phyloP scores from a whole-genome alignment of 2,888 invertebrate species.

The Tiliacea aurago region DNA sequence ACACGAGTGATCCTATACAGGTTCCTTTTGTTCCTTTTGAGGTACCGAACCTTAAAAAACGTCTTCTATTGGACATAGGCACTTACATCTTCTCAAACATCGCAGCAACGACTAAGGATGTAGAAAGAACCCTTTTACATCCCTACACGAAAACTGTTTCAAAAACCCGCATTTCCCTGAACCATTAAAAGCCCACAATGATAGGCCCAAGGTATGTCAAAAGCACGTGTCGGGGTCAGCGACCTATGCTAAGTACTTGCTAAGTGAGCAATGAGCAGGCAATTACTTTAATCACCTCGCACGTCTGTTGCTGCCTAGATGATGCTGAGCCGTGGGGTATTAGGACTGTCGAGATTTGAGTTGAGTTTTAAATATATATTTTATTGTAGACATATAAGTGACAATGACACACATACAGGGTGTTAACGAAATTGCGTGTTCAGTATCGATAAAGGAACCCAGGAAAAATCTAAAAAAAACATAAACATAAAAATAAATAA shows the following conservation, averaged over 20 bases:
- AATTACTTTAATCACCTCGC: conserved; percentile 84
- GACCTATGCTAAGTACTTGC: conserved; percentile 68
- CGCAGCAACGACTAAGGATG: neutral
- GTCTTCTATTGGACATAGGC: too few relatives aligned
- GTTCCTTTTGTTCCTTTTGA: too few relatives aligned
- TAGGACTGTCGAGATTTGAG: conserved; percentile 53
- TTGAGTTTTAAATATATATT: neutral
- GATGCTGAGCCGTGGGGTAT: conserved; percentile 65
- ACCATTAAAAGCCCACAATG: conserved; percentile 19
- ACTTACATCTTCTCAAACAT: neutral
- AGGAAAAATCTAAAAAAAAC: too few relatives aligned
- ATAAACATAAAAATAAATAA: too few relatives aligned
- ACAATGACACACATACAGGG: too few relatives aligned
- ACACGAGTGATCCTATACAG: too few relatives aligned
- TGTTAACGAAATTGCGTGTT: too few relatives aligned
- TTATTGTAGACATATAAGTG: too few relatives aligned
- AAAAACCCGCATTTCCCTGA: neutral
- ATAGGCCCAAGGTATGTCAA: conserved; percentile 30
- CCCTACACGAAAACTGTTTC: neutral
- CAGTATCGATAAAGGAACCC: too few relatives aligned
- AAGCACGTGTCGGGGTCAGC: conserved; percentile 70
- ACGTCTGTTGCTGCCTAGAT: conserved; percentile 78
- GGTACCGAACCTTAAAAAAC: too few relatives aligned
- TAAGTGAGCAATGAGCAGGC: conserved; percentile 77
- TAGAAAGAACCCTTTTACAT: neutral